These are phyloP conservation scores for Cryptotermes secundus DNA, from an alignment of 1,140 invertebrate genomes.

Conservation along the genomic window DNA sequence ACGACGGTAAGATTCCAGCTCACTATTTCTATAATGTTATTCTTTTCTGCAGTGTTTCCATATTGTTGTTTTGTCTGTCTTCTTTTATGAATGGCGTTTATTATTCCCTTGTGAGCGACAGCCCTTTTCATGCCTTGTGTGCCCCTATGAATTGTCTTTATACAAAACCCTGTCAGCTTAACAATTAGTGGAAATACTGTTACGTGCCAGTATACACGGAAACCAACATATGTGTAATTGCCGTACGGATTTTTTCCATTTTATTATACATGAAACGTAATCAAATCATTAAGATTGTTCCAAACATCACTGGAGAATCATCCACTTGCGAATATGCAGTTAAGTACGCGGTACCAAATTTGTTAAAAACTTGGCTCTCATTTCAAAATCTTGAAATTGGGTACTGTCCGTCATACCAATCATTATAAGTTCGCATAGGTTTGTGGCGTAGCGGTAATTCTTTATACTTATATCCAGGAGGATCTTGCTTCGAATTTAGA, in stretches of 20 bases:
- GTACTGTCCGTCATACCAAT: too few relatives aligned
- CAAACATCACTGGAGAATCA: background rate
- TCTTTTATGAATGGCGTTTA: background rate
- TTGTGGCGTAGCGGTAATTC: too few relatives aligned
- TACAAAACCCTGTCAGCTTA: background rate
- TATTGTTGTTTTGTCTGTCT: background rate
- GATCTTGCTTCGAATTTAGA: too few relatives aligned
- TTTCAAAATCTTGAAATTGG: background rate
- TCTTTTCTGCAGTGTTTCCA: constrained; percentile 14
- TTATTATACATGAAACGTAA: background rate
- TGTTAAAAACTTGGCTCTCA: background rate
- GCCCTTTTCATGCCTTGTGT: background rate
- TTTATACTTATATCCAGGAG: too few relatives aligned
- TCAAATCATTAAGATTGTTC: background rate
- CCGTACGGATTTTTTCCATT: background rate
- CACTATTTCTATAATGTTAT: background rate
- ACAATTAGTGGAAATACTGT: background rate
- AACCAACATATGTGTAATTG: background rate
- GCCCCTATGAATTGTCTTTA: background rate
- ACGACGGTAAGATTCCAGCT: constrained; percentile 31
- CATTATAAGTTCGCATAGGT: too few relatives aligned
- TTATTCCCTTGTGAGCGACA: background rate
- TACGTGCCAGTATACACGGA: background rate
- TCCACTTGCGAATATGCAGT: background rate
- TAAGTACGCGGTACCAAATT: background rate